Conservation (phyloP, 2,797 vertebrate genomes). For the Limosa lapponica region DNA sequence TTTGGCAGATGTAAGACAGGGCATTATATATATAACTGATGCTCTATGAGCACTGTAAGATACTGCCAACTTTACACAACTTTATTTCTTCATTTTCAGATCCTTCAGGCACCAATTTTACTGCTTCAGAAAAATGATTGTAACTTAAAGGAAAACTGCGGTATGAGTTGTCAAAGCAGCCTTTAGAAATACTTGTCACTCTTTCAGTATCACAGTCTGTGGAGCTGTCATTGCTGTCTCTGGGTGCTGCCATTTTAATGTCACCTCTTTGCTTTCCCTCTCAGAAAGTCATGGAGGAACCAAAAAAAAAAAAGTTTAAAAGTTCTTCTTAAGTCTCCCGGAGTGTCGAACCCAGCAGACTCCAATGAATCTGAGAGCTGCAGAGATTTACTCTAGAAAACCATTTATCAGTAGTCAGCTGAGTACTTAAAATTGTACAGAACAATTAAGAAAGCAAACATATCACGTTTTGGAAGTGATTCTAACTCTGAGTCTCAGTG, state of each 20-base stretch:
- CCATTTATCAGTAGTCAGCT: neutral
- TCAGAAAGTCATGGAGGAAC: conserved; percentile 43
- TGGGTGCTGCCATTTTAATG: conserved; percentile 66
- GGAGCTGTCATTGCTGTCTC: conserved; percentile 69
- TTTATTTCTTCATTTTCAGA: conserved; percentile 62
- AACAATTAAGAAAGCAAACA: conserved; percentile 27
- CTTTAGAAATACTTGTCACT: conserved; percentile 71
- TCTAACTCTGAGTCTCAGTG: neutral
- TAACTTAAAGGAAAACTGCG: conserved; percentile 65
- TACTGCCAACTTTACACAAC: conserved; percentile 43
- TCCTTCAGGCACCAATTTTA: conserved; percentile 59
- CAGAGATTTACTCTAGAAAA: neutral
- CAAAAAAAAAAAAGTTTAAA: neutral
- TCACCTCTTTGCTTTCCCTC: conserved; percentile 60
- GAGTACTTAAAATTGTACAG: neutral
- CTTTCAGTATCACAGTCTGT: conserved; percentile 56
- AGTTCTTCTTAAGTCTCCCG: conserved; percentile 26
- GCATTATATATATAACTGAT: conserved; percentile 13
- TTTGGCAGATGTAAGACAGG: conserved; percentile 40
- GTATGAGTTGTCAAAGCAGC: conserved; percentile 70
- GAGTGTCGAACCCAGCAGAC: neutral
- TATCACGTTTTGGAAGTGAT: neutral
- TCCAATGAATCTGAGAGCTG: neutral
- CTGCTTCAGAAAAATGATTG: conserved; percentile 61
- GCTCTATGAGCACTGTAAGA: neutral